phyloP scores from a whole-genome alignment of 2,797 vertebrate genomes.

The Scolopax bukidnonensis region DNA sequence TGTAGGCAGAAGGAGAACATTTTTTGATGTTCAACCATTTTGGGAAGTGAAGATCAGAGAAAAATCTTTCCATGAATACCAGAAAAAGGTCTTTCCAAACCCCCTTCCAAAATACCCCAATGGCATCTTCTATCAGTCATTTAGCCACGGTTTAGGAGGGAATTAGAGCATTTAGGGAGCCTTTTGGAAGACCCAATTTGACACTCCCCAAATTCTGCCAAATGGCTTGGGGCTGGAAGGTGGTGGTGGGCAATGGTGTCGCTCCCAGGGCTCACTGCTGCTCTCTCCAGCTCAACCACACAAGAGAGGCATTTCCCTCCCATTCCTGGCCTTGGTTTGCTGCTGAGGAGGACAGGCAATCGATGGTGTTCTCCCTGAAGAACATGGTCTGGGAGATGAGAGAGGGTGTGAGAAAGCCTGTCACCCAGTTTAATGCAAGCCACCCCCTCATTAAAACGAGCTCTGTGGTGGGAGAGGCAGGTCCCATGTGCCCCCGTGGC shows the following conservation, averaged over 20 bases:
- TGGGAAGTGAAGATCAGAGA: not conserved
- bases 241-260: rapidly evolving
- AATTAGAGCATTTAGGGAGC: not conserved
- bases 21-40: not conserved
- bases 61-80: not conserved
- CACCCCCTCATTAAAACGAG: not conserved
- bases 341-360: not conserved
- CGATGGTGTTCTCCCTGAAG: not conserved
- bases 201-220: not conserved
- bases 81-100: not conserved
- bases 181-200: not conserved
- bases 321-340: not conserved
- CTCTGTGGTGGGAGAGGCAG: rapidly evolving
- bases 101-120: not conserved
- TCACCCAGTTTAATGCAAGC: not conserved
- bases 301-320: not conserved
- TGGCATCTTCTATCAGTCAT: not conserved
- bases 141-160: not conserved
- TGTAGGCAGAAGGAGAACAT: not conserved
- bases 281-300: rapidly evolving
- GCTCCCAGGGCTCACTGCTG: rapidly evolving
- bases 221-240: not conserved
- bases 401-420: not conserved
- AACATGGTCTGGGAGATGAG: not conserved
- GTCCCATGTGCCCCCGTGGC: not conserved